phyloP scores from a whole-genome alignment of 1,140 invertebrate genomes.

The Drosophila suzukii region DNA sequence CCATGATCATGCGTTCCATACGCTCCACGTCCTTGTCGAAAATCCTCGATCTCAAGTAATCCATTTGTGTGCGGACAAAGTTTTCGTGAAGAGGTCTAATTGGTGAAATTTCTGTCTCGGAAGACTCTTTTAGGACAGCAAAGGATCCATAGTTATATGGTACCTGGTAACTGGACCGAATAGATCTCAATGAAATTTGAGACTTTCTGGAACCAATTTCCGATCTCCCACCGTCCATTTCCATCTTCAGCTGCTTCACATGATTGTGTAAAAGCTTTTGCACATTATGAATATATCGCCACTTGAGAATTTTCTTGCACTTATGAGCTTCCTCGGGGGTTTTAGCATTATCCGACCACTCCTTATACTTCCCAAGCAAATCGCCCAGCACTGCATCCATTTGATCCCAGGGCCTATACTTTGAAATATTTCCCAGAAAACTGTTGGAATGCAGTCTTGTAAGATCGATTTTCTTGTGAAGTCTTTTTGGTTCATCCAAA shows the following conservation, averaged over 20 bases:
- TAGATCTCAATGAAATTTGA: not conserved
- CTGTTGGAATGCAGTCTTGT: not conserved
- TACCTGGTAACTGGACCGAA: not conserved
- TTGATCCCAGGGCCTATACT: not conserved
- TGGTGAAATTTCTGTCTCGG: not conserved
- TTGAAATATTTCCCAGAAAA: not conserved
- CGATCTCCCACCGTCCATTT: not conserved
- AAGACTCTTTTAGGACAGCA: not conserved
- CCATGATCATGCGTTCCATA: constrained; percentile 16
- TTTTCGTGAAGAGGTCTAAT: not conserved
- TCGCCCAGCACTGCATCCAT: not conserved
- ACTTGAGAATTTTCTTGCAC: not conserved
- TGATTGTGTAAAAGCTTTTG: not conserved
- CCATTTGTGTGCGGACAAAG: constrained; percentile 1
- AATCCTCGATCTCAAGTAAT: not conserved
- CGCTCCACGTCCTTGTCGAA: not conserved
- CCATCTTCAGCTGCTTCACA: not conserved
- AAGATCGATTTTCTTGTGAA: not conserved
- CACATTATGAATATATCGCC: constrained; percentile 4
- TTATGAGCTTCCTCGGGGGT: constrained; percentile 3
- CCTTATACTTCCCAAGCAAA: not conserved
- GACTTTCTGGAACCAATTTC: not conserved
- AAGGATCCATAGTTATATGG: not conserved
- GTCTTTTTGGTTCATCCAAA: not conserved
- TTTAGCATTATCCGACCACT: not conserved